Base-by-base conservation (phyloP, 2,797 vertebrate genomes). In the Spinus pinus region DNA sequence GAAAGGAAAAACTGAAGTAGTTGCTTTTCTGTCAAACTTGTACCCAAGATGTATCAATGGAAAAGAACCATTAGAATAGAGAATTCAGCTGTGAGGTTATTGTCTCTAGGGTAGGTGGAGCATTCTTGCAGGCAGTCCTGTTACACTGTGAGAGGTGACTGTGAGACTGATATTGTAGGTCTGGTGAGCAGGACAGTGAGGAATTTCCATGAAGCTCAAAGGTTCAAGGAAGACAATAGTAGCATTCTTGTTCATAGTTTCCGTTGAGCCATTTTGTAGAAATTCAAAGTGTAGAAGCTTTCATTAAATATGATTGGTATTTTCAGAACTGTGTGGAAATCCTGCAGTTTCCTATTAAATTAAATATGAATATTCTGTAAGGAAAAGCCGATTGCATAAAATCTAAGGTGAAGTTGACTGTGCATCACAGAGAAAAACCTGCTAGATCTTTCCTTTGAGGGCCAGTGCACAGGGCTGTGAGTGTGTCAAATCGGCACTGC, bases 11-110 rank as follows among this genome's bases (percentile, higher is more conserved):
- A 6, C 2, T 1, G 2, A 22, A n/a, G 21, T 10, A 51, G 4
- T 42, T 69, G 14, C 37, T 78, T 50, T 18, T 75, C 24, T 57
- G 69, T 66, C 30, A 37, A 41, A 33, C 7, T 22, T 1, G 0
- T 37, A 25, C 5, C 10, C 9, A 6, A 3, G 0, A 0, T 37
- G 9, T 33, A 3, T 41, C 39, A 71, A 3, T 41, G 24, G 35
- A 33, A 56, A 39, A 56, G n/a, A 53, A n/a, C 44, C 25, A 22
- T 11, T 51, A 14, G 8, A n/a, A 27, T 10, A n/a, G 28, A 41
- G 41, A 74, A 47, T 70, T 49, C 22, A 41, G 14, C 33, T 61
- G 3, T 47, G 53, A 47, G 21, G 7, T 46, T 81, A 22, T 28
- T 72, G 17, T 53, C 71, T 51, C 14, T 57, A 53, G 30, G 8